Conservation (phyloP, 2,797 vertebrate genomes). For the Neomorphus geoffroyi region DNA sequence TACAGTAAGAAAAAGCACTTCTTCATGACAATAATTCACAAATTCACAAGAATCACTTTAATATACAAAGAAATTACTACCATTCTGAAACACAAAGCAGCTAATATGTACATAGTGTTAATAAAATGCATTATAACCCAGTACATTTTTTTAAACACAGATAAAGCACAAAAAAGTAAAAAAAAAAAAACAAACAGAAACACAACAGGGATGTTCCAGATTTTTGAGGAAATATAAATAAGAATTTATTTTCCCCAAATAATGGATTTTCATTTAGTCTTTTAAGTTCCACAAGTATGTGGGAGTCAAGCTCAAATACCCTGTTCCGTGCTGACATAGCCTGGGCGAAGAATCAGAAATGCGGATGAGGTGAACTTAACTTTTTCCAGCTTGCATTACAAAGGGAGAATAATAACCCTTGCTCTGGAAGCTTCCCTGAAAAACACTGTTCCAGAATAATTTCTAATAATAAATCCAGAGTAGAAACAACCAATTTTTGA, state of each 20-base stretch:
- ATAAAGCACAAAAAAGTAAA: slow-evolving; percentile 69
- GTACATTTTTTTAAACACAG: slow-evolving; percentile 74
- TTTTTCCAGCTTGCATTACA: slow-evolving; percentile 63
- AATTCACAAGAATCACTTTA: slow-evolving; percentile 85
- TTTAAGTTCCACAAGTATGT: slow-evolving; percentile 67
- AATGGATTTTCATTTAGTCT: slow-evolving; percentile 64
- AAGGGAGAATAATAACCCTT: slow-evolving; percentile 12
- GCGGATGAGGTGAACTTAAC: slow-evolving; percentile 59
- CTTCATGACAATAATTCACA: slow-evolving; percentile 83
- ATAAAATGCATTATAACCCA: slow-evolving; percentile 81
- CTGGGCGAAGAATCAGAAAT: slow-evolving; percentile 62
- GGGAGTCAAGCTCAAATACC: slow-evolving; percentile 71
- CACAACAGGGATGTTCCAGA: slow-evolving; percentile 69
- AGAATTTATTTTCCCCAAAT: slow-evolving; percentile 53
- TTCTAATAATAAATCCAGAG: slow-evolving; percentile 61
- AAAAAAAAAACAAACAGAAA: neutral
- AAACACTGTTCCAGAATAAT: slow-evolving; percentile 58
- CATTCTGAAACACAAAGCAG: slow-evolving; percentile 82
- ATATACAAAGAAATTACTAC: slow-evolving; percentile 85
- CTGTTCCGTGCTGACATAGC: slow-evolving; percentile 77
- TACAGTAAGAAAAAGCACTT: slow-evolving; percentile 86
- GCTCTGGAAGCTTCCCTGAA: slow-evolving; percentile 76
- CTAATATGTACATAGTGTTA: slow-evolving; percentile 85
- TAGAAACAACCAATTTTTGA: slow-evolving; percentile 47
- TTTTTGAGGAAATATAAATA: slow-evolving; percentile 63